Base-by-base conservation (phyloP, 2,888 invertebrate genomes). In the Vanessa cardui region DNA sequence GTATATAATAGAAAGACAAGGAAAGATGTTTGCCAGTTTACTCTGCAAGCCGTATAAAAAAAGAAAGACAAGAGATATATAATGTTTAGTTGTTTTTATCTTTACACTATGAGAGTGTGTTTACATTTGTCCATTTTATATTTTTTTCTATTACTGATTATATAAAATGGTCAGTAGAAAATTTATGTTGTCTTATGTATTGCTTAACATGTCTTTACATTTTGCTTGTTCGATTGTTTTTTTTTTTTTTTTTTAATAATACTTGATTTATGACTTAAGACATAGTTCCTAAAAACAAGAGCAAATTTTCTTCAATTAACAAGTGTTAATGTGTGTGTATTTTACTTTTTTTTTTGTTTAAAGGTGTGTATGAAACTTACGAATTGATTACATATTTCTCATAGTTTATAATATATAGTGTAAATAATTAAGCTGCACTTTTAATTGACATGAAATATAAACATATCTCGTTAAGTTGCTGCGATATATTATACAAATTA, bases 251-350 rank as follows among this genome's bases (percentile, higher is more conserved):
- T 52, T 52, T 5, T 7, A 26, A 12, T 15, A 52, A 26, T 52
- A 4, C 12, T 16, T 16, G 7, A 7, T 0, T 18, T 16, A 46
- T 49, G 49, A 49, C 18, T 4, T 18, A 54, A 52, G 52, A 16
- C 52, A 16, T 52, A 54, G 52, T 31, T 54, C 52, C 52, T 52
- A 52, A 52, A 52, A 5, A 52, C 16, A 15, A 21, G 12, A 39
- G 39, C 39, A 39, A 39, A 39, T 39, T 8, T 39, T 39, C 39
- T 8, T 39, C 12, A 0, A 8, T 39, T 39, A 0, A 33, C 7
- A 33, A 33, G 7, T 0, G 33, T 33, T 8, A 33, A 12, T 12
- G 39, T 39, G 39, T 12, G 9, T 39, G 39, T 12, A 39, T 0
- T 39, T 39, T 39, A 39, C 2, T 39, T 26, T 26, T 26, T 26